Base-by-base conservation (phyloP, 2,888 invertebrate species). In the Sipha maydis region DNA sequence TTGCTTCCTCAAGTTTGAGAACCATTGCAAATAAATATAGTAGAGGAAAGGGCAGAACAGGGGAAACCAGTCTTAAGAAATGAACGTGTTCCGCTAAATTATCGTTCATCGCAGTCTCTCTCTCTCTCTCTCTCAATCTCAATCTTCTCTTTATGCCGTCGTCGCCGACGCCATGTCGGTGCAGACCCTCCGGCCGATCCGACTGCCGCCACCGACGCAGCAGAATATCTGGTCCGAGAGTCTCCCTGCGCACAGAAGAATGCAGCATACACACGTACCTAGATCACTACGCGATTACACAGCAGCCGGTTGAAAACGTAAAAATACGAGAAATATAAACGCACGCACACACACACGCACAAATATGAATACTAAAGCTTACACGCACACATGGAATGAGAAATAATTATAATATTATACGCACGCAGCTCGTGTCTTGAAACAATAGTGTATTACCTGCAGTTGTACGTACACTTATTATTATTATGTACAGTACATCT, bases 21-120 rank as follows among this genome's bases (percentile, higher is more conserved):
- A 85, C 85, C 85, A 85, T 85, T 85, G 85, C 85, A 77, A 85
- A 85, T 85, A 67, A n/a, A 25, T 31, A 71, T 8, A 8, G 80
- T 69, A 28, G 9, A 48, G 7, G 71, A 8, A 21, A 25, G 54
- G 19, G 56, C 31, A 3, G 7, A 28, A 31, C 28, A 71, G 31
- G n/a, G 48, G 41, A 78, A 78, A 85, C 85, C 85, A 85, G 85
- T 78, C 34, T 61, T 61, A 38, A 69, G 85, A 48, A 85, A 31
- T 11, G 48, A 11, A 78, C 77, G 67, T 31, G 85, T 69, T 78
- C 78, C 78, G 85, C 85, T 85, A 78, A 85, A 78, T 85, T 78
- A 78, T 85, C 67, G 19, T 85, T 21, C 25, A 21, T 21, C 61
- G 14, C 48, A n/a, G 38, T 34, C 34, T 25, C 25, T 21, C 38